Percentiles rank a stretch among this genome's conserved stretches.
Evolutionary conservation across 2,113 vertebrate genomes (phyloP).

Genomic region (Nyctibius bracteatus): DNA sequence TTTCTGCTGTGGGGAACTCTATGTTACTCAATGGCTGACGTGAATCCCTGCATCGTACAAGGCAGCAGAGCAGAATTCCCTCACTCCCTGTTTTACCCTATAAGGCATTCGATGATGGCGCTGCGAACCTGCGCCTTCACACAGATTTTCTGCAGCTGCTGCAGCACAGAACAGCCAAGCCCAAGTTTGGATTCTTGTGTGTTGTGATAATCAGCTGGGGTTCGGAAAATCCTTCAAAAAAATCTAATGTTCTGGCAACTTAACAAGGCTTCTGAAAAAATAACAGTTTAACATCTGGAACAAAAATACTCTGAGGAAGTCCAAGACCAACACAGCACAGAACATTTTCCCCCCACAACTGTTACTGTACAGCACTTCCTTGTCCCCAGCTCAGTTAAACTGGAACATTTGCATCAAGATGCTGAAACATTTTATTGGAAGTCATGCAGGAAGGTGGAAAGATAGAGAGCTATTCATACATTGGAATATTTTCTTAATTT

Average conservation of each 20-base stretch:
- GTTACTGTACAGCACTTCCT: constrained; percentile 60
- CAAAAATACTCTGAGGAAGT: constrained; percentile 63
- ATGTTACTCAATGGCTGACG: constrained; percentile 9
- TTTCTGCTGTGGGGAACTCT: neutral
- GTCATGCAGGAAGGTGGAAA: constrained; percentile 8
- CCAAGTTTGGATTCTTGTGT: constrained; percentile 69
- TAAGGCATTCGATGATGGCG: constrained; percentile 51
- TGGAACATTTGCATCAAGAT: constrained; percentile 46
- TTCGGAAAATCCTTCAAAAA: constrained; percentile 72
- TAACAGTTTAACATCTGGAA: constrained; percentile 77
- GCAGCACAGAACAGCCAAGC: constrained; percentile 52
- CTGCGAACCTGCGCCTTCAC: constrained; percentile 40
- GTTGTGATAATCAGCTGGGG: constrained; percentile 79
- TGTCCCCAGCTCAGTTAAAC: constrained; percentile 43
- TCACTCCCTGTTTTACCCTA: constrained; percentile 65
- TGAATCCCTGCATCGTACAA: neutral
- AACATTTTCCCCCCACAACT: constrained; percentile 62
- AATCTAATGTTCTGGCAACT: constrained; percentile 67
- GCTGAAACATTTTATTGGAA: constrained; percentile 39
- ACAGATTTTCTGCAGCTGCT: constrained; percentile 77
- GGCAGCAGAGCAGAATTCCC: constrained; percentile 41
- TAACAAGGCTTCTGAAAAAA: constrained; percentile 77
- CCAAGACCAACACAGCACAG: constrained; percentile 69
- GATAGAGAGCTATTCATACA: constrained; percentile 55
- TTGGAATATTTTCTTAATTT: neutral